Evolutionary conservation across 2,113 vertebrate species (phyloP).

Genomic region (Chaetura pelagica): DNA sequence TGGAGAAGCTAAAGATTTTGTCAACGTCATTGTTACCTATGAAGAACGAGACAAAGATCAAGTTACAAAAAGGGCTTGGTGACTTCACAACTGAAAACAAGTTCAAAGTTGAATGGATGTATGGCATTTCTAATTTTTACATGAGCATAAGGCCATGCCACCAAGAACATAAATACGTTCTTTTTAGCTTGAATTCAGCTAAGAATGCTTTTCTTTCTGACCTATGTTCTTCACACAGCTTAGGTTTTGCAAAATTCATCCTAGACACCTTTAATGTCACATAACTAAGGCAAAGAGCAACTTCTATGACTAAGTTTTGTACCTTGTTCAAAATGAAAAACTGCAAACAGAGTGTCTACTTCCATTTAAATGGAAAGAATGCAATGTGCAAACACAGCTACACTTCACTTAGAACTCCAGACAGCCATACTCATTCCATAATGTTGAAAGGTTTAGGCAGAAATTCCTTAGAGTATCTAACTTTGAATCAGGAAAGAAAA

Average conservation of each 20-base stretch:
- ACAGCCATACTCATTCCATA: neutral
- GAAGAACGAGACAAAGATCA: neutral
- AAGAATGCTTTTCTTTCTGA: neutral
- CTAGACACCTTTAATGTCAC: neutral
- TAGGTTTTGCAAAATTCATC: neutral
- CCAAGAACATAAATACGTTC: neutral
- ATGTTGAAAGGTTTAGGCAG: neutral
- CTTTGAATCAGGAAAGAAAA: neutral
- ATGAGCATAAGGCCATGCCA: neutral
- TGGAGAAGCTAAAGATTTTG: conserved; percentile 74
- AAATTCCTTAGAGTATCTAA: neutral
- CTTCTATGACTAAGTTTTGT: neutral
- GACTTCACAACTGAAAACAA: neutral
- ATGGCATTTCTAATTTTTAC: neutral
- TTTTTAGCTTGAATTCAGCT: neutral
- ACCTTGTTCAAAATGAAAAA: neutral
- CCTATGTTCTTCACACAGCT: neutral
- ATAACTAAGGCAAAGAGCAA: neutral
- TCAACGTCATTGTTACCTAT: conserved; percentile 88
- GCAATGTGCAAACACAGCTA: neutral
- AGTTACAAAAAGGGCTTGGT: conserved; percentile 12
- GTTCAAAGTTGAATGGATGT: neutral
- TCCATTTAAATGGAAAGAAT: neutral
- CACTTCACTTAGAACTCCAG: neutral
- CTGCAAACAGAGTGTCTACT: neutral